Evolutionary conservation across 2,797 vertebrate genomes (phyloP), one percentile per base, ranked within the genome.

Genomic region (Syngnathus acus): DNA sequence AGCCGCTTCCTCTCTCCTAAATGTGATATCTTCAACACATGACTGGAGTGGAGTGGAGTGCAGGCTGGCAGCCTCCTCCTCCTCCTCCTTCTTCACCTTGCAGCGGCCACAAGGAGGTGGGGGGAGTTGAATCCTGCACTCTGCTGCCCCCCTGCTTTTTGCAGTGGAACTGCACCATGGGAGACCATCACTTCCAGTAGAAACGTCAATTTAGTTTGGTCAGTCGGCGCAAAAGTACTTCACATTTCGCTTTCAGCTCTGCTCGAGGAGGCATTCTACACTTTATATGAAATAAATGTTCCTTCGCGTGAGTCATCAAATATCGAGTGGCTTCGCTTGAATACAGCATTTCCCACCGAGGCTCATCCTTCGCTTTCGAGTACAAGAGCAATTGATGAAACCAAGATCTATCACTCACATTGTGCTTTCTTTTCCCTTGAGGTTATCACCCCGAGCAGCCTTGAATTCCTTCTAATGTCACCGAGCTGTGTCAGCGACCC

Each of bases 61-160:
- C 66, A 73, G 59, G 70, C 77, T 76, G 78, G 77, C 66, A 73
- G 59, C 73, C 78, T 75, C 78, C 79, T 70, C 72, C 73, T 80
- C 64, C 54, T 58, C 68, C 32, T 21, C 48, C 70, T 68, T 65
- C 71, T 67, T 65, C 70, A 39, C 65, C 73, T 65, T 60, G 59
- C 64, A 68, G 66, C 76, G 11, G 58, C 58, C 39, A 39, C 58
- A 13, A 60, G 13, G n/a, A 62, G 42, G 21, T 11, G 45, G 62
- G 1, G n/a, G 45, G 45, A 37, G 68, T 53, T 76, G 77, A 70
- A 62, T 79, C 68, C 80, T 87, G 87, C 87, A 82, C 89, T 91
- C 78, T 91, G 88, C 88, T 90, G 91, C 90, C 90, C 86, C 90
- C 90, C 82, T 87, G 81, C 89, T 88, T 38, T 72, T 65, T 58